phyloP scores from a whole-genome alignment of 2,888 invertebrate genomes.

The Stenotaenia linearis region DNA sequence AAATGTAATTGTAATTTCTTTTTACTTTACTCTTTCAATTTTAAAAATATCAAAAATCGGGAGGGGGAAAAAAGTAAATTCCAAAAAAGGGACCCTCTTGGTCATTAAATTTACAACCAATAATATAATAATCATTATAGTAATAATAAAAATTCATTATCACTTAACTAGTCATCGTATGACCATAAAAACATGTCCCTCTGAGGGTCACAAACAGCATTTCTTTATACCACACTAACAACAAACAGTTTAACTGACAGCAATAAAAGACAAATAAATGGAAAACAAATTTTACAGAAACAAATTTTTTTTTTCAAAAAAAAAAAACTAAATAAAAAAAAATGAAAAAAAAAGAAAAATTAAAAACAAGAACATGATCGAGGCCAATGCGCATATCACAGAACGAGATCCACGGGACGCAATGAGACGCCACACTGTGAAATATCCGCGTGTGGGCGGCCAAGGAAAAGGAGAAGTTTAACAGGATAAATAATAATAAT shows the following conservation, averaged over 20 bases:
- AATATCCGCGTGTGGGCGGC: slow-evolving; percentile 19
- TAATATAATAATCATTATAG: not conserved
- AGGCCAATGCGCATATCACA: slow-evolving; percentile 24
- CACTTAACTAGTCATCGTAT: slow-evolving; percentile 5
- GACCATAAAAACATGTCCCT: slow-evolving; percentile 1
- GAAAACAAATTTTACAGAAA: no score
- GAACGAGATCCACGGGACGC: slow-evolving; percentile 23
- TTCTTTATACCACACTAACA: slow-evolving; percentile 1
- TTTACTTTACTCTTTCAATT: not conserved
- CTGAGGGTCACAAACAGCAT: slow-evolving; percentile 2
- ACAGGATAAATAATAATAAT: not conserved
- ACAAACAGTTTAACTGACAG: slow-evolving; percentile 19
- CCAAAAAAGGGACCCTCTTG: not conserved
- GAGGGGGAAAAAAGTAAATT: not conserved
- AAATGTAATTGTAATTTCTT: not conserved
- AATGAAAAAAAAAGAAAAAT: not conserved
- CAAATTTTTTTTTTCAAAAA: not conserved
- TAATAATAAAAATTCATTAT: slow-evolving; percentile 10
- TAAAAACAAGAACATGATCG: not conserved
- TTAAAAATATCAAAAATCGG: not conserved
- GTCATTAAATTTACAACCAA: slow-evolving; percentile 10
- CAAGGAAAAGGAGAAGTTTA: not conserved
- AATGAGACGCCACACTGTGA: slow-evolving; percentile 7
- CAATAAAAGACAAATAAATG: not conserved
- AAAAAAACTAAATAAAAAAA: not conserved